Base-by-base conservation (phyloP, 2,888 invertebrate species). In the Athalia cordata region DNA sequence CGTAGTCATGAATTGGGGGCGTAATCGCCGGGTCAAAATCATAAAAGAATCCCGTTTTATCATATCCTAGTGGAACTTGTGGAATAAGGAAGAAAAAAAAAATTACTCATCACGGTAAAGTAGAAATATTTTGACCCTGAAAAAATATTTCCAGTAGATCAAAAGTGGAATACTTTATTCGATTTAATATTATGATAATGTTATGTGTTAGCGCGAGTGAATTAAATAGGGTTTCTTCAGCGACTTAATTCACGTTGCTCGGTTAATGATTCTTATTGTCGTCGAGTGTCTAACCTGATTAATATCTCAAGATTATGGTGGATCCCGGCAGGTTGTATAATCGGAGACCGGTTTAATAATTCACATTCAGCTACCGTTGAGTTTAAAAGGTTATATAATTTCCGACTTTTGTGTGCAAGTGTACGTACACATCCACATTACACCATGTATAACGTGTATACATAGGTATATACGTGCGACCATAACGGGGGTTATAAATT, bases 191-290 rank as follows among this genome's bases (percentile, higher is more conserved):
- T 29, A 29, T 29, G 29, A 29, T 29, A 29, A 29, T 29, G 29
- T 29, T 29, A 29, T 29, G 2, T 29, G 29, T 29, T 29, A 29
- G 29, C 29, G 29, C 29, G 29, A 29, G 29, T 29, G 29, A 29
- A 29, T 29, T 29, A 29, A 29, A n/a, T 55, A 55, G 55, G 52
- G 43, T 43, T 70, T 55, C 55, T 43, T 50, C 15, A 52, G 6
- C 13, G 49, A 15, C 9, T 29, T 29, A 2, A 29, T 67, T 8
- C 9, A 3, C 13, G 67, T 7, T 43, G 15, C 45, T 55, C 70
- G 57, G 29, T 57, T 70, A 70, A 70, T 70, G 70, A 70, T 70
- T 70, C 70, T 70, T 45, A 70, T 70, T 70, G 70, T 70, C 55
- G 57, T 70, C 52, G 70, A 70, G 55, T 70, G 57, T 70, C 70